phyloP scores from a whole-genome alignment of 2,888 invertebrate species.

The Hylaea fasciaria region DNA sequence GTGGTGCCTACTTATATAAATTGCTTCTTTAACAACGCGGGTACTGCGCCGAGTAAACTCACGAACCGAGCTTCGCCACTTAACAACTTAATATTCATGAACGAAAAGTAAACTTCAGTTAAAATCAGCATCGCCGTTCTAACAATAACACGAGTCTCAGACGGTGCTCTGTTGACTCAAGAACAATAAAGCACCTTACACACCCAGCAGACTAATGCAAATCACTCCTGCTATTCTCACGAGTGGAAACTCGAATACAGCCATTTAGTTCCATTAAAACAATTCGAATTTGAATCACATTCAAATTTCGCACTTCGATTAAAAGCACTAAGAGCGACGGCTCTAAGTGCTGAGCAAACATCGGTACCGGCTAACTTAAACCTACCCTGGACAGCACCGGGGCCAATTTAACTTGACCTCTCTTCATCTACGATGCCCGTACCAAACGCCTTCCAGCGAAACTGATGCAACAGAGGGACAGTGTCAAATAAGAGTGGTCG shows the following conservation, averaged over 20 bases:
- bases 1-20: no score
- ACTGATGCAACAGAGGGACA: constrained; percentile 34
- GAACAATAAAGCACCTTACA: constrained; percentile 39
- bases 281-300: constrained; percentile 81
- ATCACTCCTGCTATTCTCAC: constrained; percentile 55
- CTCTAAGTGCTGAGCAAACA: constrained; percentile 82
- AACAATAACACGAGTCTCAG: constrained; percentile 34
- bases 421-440: constrained; percentile 40
- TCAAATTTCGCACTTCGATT: constrained; percentile 83
- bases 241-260: constrained; percentile 56
- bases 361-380: constrained; percentile 71
- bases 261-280: constrained; percentile 69
- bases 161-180: constrained; percentile 36
- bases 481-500: constrained; percentile 65
- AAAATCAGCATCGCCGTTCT: constrained; percentile 41
- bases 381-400: constrained; percentile 59
- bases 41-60: constrained; percentile 9
- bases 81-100: constrained; percentile 33
- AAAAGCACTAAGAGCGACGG: constrained; percentile 75
- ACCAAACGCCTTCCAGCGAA: constrained; percentile 34
- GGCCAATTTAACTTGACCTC: constrained; percentile 59
- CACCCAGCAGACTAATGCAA: constrained; percentile 67
- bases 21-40: not conserved
- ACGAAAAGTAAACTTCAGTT: constrained; percentile 35
- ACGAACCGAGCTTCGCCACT: constrained; percentile 10